Base-by-base conservation (phyloP, 2,888 invertebrate genomes). In the Athalia rosae region DNA sequence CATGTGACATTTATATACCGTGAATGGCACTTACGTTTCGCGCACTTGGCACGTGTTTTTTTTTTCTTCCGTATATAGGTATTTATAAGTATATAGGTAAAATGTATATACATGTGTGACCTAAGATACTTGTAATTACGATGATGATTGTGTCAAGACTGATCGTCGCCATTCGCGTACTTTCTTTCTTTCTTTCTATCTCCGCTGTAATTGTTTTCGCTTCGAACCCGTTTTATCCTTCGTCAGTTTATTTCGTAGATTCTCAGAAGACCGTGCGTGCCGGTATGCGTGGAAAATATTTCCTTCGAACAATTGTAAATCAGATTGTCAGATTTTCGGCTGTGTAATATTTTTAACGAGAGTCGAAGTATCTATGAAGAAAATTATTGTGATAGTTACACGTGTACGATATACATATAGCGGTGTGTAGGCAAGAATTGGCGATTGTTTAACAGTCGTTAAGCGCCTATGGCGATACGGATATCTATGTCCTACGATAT, bases 1-100 rank as follows among this genome's bases (percentile, higher is more conserved):
- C 53, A 53, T n/a, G n/a, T n/a, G 53, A 53, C 53, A 53, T 53
- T 6, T 3, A 11, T 53, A 53, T 53, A 53, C 28, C 28, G 28
- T 28, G 28, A 28, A 28, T 28, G 28, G 28, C 28, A 28, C 28
- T 28, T 28, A 28, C 28, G 53, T 41, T 62, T 43, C 62, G 62
- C 45, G 62, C 62, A 11, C 62, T 43, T 62, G 62, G 62, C 62
- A 62, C 62, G 62, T 43, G n/a, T n/a, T n/a, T n/a, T 41, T 43
- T 43, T 43, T 62, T 41, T 53, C 53, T 53, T 53, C 8, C 53
- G 43, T 62, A 64, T 47, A 45, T 47, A 64, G 43, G 45, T 63
- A 11, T 11, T 45, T 13, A n/a, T 64, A 64, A 7, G 63, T 63
- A 63, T 63, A 47, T 11, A 63, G 2, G 5, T 47, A 47, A 63